phyloP scores from a whole-genome alignment of 2,888 invertebrate genomes.

The Aproaerema taeniolella region DNA sequence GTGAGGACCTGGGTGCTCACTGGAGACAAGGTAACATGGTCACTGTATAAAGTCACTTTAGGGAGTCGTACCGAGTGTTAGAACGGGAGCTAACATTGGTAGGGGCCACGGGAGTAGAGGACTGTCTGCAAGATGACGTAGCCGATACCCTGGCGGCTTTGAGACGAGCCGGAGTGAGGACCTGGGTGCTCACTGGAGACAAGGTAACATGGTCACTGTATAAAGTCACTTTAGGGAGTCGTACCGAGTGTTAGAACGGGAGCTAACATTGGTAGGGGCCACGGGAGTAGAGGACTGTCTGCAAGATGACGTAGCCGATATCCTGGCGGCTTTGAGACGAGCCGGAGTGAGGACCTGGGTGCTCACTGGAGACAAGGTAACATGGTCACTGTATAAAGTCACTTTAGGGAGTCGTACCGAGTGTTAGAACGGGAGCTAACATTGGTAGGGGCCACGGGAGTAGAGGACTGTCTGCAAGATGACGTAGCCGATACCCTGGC shows the following conservation, averaged over 20 bases:
- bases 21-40: constrained; percentile 95
- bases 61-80: constrained; percentile 47
- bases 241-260: constrained; percentile 52
- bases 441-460: constrained; percentile 90
- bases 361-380: constrained; percentile 92
- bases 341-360: constrained; percentile 95
- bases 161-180: constrained; percentile 88
- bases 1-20: constrained; percentile 95
- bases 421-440: constrained; percentile 75
- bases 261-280: constrained; percentile 86
- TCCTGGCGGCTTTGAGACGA: constrained; percentile 84
- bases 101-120: constrained; percentile 94
- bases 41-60: background rate
- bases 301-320: constrained; percentile 90
- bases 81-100: constrained; percentile 80
- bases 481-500: constrained; percentile 89
- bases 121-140: constrained; percentile 91
- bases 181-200: constrained; percentile 96
- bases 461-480: constrained; percentile 93
- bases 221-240: too few species aligned
- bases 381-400: too few species aligned
- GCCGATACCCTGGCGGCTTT: constrained; percentile 88
- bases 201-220: too few species aligned
- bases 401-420: too few species aligned
- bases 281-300: constrained; percentile 94